Conservation (phyloP, 2,888 invertebrate genomes). For the Parnassius orleans region DNA sequence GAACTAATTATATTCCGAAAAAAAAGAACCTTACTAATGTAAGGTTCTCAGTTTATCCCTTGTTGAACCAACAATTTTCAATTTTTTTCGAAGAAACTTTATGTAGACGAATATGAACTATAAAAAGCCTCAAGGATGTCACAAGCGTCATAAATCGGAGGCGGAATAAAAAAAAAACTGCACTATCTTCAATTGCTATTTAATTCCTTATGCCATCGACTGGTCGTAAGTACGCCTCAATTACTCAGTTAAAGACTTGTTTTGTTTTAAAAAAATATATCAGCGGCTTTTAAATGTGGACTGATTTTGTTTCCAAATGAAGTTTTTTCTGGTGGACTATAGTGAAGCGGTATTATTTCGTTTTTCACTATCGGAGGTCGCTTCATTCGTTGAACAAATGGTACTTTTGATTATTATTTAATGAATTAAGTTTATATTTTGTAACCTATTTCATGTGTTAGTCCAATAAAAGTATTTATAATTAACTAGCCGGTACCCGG, state of each 20-base stretch:
- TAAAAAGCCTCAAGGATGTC: slow-evolving; percentile 57
- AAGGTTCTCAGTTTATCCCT: slow-evolving; percentile 44
- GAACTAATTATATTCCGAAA: too few species aligned
- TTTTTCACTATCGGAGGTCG: not conserved
- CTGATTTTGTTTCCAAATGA: slow-evolving; percentile 60
- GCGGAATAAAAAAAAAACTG: slow-evolving; percentile 55
- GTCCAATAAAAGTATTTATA: too few species aligned
- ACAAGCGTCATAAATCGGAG: slow-evolving; percentile 64
- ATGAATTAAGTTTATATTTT: too few species aligned
- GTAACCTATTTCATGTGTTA: too few species aligned
- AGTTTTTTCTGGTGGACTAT: slow-evolving; percentile 45
- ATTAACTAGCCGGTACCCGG: too few species aligned
- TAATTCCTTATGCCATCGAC: slow-evolving; percentile 57
- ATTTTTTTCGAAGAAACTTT: slow-evolving; percentile 50
- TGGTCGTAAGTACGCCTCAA: slow-evolving; percentile 73
- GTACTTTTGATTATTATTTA: too few species aligned
- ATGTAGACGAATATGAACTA: slow-evolving; percentile 45
- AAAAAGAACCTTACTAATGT: too few species aligned
- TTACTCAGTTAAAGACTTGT: slow-evolving; percentile 65
- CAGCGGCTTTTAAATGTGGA: slow-evolving; percentile 44
- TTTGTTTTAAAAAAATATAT: slow-evolving; percentile 58
- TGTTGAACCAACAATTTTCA: slow-evolving; percentile 44
- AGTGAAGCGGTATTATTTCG: slow-evolving; percentile 40
- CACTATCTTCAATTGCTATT: slow-evolving; percentile 63
- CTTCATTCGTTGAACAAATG: too few species aligned